These are phyloP conservation scores for Chlorodrepanis virens DNA, from an alignment of 2,113 vertebrate species.

Conservation along the genomic window DNA sequence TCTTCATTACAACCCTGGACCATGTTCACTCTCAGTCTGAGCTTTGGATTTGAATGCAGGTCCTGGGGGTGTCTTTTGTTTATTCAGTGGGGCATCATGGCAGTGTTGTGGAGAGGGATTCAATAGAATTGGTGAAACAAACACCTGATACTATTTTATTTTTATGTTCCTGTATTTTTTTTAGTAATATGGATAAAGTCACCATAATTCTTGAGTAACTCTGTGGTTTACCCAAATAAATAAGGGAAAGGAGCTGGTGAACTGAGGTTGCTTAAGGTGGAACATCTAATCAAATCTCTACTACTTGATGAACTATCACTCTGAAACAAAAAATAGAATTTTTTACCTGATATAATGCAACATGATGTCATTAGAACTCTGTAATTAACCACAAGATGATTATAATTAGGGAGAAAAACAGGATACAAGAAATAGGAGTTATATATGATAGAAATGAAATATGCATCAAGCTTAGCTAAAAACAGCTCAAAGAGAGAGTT, in stretches of 20 bases:
- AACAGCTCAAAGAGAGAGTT: neutral
- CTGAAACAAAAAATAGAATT: neutral
- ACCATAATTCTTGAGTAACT: neutral
- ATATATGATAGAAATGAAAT: neutral
- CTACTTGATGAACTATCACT: neutral
- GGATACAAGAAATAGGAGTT: neutral
- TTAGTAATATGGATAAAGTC: neutral
- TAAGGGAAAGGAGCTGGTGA: neutral
- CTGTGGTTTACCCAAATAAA: neutral
- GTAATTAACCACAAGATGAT: neutral
- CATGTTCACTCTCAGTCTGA: neutral
- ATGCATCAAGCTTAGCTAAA: neutral
- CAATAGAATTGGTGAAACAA: neutral
- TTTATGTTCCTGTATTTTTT: neutral
- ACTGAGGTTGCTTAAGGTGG: neutral
- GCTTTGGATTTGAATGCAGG: neutral
- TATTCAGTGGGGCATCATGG: neutral
- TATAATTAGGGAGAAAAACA: neutral
- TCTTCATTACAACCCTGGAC: neutral
- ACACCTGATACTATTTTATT: neutral
- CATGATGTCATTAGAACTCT: neutral
- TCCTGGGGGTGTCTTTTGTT: rapidly evolving
- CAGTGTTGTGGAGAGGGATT: neutral
- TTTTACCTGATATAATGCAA: neutral
- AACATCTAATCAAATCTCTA: neutral